These are phyloP conservation scores for Acronicta aceris DNA, from an alignment of 2,888 invertebrate genomes.

Conservation along the genomic window DNA sequence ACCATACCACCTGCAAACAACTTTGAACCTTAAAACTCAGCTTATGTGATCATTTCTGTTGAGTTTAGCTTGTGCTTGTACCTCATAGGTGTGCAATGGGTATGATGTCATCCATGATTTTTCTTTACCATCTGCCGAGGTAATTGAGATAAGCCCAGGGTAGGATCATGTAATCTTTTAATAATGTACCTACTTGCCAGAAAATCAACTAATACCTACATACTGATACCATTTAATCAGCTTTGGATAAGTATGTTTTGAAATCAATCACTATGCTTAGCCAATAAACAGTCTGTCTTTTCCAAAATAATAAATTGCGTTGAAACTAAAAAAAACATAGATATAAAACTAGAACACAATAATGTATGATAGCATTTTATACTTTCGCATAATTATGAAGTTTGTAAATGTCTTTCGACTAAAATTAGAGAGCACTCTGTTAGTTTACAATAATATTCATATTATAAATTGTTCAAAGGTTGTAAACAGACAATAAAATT, in stretches of 20 bases:
- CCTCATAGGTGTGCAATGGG: slow-evolving; percentile 44
- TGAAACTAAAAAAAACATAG: too few relatives aligned
- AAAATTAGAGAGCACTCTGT: too few relatives aligned
- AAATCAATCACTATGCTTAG: background rate
- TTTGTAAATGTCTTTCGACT: too few relatives aligned
- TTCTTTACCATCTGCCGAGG: slow-evolving; percentile 49
- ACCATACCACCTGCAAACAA: slow-evolving; percentile 40
- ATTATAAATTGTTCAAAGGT: too few relatives aligned
- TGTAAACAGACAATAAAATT: too few relatives aligned
- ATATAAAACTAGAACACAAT: too few relatives aligned
- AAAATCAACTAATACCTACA: background rate
- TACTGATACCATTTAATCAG: background rate
- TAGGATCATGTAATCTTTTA: slow-evolving; percentile 33
- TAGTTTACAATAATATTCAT: too few relatives aligned
- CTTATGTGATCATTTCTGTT: slow-evolving; percentile 17
- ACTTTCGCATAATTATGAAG: too few relatives aligned
- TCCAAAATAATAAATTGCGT: too few relatives aligned
- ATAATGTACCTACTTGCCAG: slow-evolving; percentile 7
- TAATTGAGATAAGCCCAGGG: slow-evolving; percentile 49
- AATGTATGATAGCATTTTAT: too few relatives aligned
- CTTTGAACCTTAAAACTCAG: slow-evolving; percentile 61
- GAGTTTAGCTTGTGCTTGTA: slow-evolving; percentile 26
- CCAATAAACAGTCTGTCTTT: too few relatives aligned
- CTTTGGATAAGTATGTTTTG: background rate
- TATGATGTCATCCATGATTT: slow-evolving; percentile 60